These are phyloP conservation scores for Sarcoramphus papa DNA, from an alignment of 2,797 vertebrate species.

Conservation along the genomic window DNA sequence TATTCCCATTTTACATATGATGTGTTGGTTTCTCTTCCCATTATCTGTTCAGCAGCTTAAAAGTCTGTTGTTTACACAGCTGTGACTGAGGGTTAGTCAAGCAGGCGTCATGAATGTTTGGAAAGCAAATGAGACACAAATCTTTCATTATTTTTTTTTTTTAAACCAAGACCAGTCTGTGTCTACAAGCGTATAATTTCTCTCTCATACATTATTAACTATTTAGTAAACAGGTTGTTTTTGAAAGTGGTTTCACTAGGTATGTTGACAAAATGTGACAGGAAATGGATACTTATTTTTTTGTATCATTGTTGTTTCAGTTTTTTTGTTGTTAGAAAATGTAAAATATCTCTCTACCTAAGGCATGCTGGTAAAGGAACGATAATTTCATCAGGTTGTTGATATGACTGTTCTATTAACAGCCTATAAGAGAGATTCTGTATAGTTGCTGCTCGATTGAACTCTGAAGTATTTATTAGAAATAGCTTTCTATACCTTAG, in stretches of 20 bases:
- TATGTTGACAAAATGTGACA: not conserved
- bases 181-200: conserved; percentile 3
- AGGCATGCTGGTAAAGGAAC: not conserved
- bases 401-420: not conserved
- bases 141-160: not conserved
- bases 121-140: conserved; percentile 59
- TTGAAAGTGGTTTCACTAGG: not conserved
- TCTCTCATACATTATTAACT: conserved; percentile 7
- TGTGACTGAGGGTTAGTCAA: conserved; percentile 60
- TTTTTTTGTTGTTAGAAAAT: not conserved
- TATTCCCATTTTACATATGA: conserved; percentile 38
- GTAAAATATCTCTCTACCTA: not conserved
- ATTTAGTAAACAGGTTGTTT: conserved; percentile 11
- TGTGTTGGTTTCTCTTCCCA: conserved; percentile 35
- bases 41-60: conserved; percentile 57
- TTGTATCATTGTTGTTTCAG: not conserved
- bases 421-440: not conserved
- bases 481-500: not conserved
- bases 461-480: not conserved
- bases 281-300: not conserved
- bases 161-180: conserved; percentile 2
- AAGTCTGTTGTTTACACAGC: conserved; percentile 73
- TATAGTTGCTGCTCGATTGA: not conserved
- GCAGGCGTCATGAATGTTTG: conserved; percentile 40
- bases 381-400: not conserved